Evolutionary conservation across 2,888 invertebrate species (phyloP).

Genomic region (Lissonota sp.): DNA sequence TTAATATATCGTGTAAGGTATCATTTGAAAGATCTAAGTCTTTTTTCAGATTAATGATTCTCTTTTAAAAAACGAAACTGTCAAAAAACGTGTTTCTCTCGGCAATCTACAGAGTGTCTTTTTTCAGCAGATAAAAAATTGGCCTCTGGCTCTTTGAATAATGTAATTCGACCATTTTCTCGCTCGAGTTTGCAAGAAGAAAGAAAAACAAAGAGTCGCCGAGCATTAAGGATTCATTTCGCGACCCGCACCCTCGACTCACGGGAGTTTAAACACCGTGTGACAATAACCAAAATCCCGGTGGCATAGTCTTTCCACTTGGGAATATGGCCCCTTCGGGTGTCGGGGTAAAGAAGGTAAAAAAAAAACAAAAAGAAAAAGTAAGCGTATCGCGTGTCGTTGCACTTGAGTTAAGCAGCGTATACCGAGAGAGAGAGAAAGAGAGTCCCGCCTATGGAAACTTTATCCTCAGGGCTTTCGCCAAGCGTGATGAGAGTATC

Average conservation of each 20-base stretch:
- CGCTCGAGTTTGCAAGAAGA: background rate
- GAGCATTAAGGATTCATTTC: background rate
- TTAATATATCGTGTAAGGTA: no score
- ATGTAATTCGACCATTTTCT: background rate
- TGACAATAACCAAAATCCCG: conserved; percentile 37
- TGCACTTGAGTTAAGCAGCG: conserved; percentile 58
- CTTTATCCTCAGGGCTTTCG: conserved; percentile 41
- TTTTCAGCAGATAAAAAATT: no score
- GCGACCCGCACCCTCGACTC: background rate
- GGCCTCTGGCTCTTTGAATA: no score
- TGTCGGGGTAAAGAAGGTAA: conserved; percentile 7
- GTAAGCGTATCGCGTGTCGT: conserved; percentile 61
- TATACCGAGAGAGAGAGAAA: conserved; percentile 48
- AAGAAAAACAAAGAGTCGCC: background rate
- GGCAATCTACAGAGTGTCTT: no score
- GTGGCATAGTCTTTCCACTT: conserved; percentile 29
- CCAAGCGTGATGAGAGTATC: conserved; percentile 46
- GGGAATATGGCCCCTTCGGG: conserved; percentile 35
- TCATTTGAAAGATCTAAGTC: no score
- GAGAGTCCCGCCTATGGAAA: conserved; percentile 51
- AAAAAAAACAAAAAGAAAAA: conserved; percentile 25
- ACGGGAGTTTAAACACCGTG: conserved; percentile 19
- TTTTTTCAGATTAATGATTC: no score
- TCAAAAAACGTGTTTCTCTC: no score
- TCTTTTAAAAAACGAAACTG: no score